Conservation (phyloP, 1,140 invertebrate genomes). For the Drosophila trapezifrons region DNA sequence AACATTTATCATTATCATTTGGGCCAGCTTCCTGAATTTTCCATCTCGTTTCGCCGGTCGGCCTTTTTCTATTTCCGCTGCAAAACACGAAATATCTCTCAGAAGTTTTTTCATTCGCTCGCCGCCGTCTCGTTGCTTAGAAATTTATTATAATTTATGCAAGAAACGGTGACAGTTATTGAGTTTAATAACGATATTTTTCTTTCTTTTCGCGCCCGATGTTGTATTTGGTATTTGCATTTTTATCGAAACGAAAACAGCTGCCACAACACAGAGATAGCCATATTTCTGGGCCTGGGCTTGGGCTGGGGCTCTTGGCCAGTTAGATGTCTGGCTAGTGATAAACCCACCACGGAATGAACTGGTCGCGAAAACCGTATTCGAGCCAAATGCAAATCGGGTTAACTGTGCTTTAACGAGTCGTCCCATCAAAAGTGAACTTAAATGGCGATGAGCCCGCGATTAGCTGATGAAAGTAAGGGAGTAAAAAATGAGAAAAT, state of each 20-base stretch:
- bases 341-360: slow-evolving; percentile 32
- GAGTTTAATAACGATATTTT: slow-evolving; percentile 68
- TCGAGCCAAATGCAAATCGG: slow-evolving; percentile 68
- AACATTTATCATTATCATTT: slow-evolving; percentile 78
- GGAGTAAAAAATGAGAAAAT: slow-evolving; percentile 14
- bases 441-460: slow-evolving; percentile 39
- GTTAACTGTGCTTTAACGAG: slow-evolving; percentile 72
- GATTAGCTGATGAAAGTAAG: slow-evolving; percentile 50
- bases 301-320: slow-evolving; percentile 31
- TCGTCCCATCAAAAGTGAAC: slow-evolving; percentile 46
- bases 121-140: slow-evolving; percentile 30
- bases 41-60: slow-evolving; percentile 43
- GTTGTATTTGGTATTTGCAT: slow-evolving; percentile 63
- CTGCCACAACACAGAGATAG: slow-evolving; percentile 44
- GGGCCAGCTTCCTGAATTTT: slow-evolving; percentile 48
- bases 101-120: slow-evolving; percentile 26
- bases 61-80: slow-evolving; percentile 62
- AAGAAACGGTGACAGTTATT: slow-evolving; percentile 67
- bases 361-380: slow-evolving; percentile 42
- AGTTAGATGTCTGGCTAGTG: slow-evolving; percentile 34
- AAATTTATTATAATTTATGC: slow-evolving; percentile 77
- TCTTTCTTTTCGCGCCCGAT: slow-evolving; percentile 4
- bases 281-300: slow-evolving; percentile 6
- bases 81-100: slow-evolving; percentile 42
- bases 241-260: slow-evolving; percentile 66